Evolutionary conservation across 53 echinoderm and acorn worm genomes (phyloP).

Genomic region (Antedon mediterranea): DNA sequence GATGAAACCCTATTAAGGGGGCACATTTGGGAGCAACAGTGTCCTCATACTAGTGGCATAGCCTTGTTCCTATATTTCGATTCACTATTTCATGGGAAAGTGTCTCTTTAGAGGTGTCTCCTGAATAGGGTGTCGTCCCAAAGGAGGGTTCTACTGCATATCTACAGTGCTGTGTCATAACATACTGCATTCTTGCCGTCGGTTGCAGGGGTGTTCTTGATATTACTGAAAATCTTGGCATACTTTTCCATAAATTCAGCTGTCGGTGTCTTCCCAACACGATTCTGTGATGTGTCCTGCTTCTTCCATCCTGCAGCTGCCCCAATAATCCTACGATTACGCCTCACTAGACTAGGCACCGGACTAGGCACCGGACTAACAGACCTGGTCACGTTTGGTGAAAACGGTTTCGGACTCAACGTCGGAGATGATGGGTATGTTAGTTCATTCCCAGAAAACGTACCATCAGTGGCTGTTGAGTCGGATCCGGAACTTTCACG

Average conservation of each 20-base stretch:
- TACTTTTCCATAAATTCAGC: not conserved
- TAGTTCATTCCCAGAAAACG: not conserved
- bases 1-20: no score
- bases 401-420: not conserved
- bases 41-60: no score
- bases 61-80: no score
- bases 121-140: no score
- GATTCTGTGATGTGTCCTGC: not conserved
- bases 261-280: not conserved
- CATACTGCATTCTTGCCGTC: not conserved
- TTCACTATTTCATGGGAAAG: no score
- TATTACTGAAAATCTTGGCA: not conserved
- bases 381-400: not conserved
- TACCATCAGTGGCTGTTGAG: not conserved
- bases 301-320: not conserved
- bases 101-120: no score
- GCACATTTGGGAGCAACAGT: no score
- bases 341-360: not conserved
- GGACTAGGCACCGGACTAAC: not conserved
- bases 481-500: not conserved
- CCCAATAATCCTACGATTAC: not conserved
- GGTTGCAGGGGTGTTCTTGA: not conserved
- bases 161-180: not conserved
- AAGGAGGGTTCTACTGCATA: no score
- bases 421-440: not conserved